These are phyloP conservation scores for Melieria omissa DNA, from an alignment of 2,888 invertebrate species.

Conservation along the genomic window DNA sequence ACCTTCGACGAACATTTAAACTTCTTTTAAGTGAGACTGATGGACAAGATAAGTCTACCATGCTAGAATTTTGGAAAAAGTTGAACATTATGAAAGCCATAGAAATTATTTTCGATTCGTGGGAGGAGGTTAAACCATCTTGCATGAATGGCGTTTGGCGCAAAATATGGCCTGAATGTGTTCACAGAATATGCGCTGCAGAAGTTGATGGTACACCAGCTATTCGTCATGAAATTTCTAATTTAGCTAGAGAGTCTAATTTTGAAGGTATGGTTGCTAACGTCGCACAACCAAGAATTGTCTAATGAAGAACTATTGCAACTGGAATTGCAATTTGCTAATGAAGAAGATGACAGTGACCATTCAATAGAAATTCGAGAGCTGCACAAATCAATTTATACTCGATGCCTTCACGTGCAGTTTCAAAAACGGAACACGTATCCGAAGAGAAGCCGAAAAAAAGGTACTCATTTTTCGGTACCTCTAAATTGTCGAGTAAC, in stretches of 20 bases:
- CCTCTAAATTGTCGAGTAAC: too few relatives aligned
- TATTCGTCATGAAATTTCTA: conserved; percentile 43
- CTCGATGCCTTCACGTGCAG: too few relatives aligned
- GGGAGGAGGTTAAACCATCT: conserved; percentile 40
- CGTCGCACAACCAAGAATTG: conserved; percentile 43
- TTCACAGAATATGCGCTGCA: too few relatives aligned
- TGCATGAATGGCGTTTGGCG: conserved; percentile 42
- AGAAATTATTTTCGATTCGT: conserved; percentile 47
- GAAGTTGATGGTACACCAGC: too few relatives aligned
- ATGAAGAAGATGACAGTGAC: conserved; percentile 16
- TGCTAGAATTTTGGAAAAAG: conserved; percentile 40
- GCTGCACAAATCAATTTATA: conserved; percentile 23
- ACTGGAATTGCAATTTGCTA: conserved; percentile 35
- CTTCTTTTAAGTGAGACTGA: conserved; percentile 40
- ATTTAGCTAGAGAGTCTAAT: conserved; percentile 40
- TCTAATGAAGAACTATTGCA: conserved; percentile 41
- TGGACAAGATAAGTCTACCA: conserved; percentile 39
- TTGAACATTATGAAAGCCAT: conserved; percentile 39
- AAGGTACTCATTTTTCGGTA: too few relatives aligned
- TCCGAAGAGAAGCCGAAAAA: too few relatives aligned
- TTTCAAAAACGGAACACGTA: too few relatives aligned
- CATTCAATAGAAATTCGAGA: conserved; percentile 12
- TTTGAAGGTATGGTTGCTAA: conserved; percentile 40
- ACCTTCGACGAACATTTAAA: conserved; percentile 45
- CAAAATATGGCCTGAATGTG: too few relatives aligned